Base-by-base conservation (phyloP, 2,113 vertebrate genomes). In the Montifringilla adamsi region DNA sequence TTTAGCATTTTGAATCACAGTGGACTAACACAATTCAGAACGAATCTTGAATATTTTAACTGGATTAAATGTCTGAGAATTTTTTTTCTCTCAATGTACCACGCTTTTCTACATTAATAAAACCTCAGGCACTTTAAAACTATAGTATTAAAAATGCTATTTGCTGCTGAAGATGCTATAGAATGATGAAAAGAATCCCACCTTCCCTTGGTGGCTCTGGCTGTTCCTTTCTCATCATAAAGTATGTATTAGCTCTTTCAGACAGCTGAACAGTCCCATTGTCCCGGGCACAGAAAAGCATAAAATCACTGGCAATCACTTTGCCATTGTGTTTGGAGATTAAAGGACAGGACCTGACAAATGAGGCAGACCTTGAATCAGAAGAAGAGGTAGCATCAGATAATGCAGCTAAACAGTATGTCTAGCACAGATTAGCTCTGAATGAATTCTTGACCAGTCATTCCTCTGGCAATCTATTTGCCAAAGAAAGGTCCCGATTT, bases 261-360 rank as follows among this genome's bases (percentile, higher is more conserved):
- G 67, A 18, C 53, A 74, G 39, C 2, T 80, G 55, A 72, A 43
- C 44, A 76, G 59, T 19, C 26, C 22, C 15, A 30, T 94, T 95
- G 78, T 90, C 82, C 87, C 66, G 78, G 24, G 50, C 69, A 56
- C 58, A 66, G 59, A 82, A 93, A 75, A 85, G 62, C 50, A 63
- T 31, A 56, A 90, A 93, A 90, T 93, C 64, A 63, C 30, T 63
- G 59, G 63, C 72, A 91, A 85, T 95, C 90, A 74, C 43, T 91
- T 85, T 58, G 33, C 67, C 27, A 74, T 92, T 95, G 84, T 95
- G 83, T 80, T 69, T 69, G 68, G 53, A 70, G 59, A 74, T 35
- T 73, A 50, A 89, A 86, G 69, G 63, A 77, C 35, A 80, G 43
- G 70, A 76, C 49, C 33, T 90, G 66, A 66, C 26, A 90, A 91